Evolutionary conservation across 2,797 vertebrate genomes (phyloP), one percentile per base, ranked within the genome.

Genomic region (Acipenser transmontanus): DNA sequence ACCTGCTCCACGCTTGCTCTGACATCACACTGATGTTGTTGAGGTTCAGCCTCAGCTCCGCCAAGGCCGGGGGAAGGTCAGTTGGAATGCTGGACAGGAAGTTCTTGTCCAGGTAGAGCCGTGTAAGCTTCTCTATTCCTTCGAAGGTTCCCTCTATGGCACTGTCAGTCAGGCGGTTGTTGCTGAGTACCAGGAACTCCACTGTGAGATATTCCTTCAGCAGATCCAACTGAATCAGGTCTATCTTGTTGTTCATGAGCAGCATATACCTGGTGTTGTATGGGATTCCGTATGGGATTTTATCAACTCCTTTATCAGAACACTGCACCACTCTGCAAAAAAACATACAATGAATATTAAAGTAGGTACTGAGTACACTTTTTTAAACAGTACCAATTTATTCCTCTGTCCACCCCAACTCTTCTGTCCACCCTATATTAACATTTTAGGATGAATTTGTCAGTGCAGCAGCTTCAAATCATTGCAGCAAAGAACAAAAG

Each of bases 241-340:
- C 9, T 14, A 85, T 84, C 63, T 13, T 75, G 72, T 88, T 92
- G 69, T 85, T 89, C 82, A 82, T 87, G 66, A 92, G 74, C 10
- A 83, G 76, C 72, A 91, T 57, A 72, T 82, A 89, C 34, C 82
- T 85, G 61, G 78, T 68, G 12, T 80, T 84, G 52, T 83, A 88
- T 12, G 80, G 83, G 60, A 88, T 88, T 64, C 84, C 82, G 6
- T 89, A 83, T 1, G 83, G 81, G 7, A 85, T 61, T 68, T 71
- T 86, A 2, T 80, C 74, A n/a, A 87, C 59, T 0, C 68, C 72
- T 86, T 89, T 89, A 61, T 87, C 84, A 12, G 83, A 92, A 69
- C 89, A 91, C 65, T 85, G 88, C 70, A 89, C 76, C 69, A 86
- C 74, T 80, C 84, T 85, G 76, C 20, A 85, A 86, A 68, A 71